Evolutionary conservation across 2,113 vertebrate genomes (phyloP), one percentile per base, ranked within the genome.

Genomic region (Glaucidium brasilianum): DNA sequence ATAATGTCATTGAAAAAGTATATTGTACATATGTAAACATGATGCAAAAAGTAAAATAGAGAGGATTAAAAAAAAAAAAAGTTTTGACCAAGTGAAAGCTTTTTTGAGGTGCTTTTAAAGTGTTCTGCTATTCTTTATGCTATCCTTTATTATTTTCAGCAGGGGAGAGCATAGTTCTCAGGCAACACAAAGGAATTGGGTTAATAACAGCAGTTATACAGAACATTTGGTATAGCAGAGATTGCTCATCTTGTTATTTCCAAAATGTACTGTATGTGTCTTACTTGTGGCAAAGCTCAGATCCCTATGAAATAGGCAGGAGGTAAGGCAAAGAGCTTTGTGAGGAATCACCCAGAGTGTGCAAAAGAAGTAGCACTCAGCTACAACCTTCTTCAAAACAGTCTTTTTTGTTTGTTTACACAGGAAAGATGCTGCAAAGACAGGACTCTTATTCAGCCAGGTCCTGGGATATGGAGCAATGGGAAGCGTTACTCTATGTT

Each of bases 121-220:
- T 34, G 8, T 29, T 77, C 66, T 72, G 47, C 37, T 90, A 29
- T 63, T 84, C 25, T 90, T 68, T 80, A 16, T 23, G 14, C 10
- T 53, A 30, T 73, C 9, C 8, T 89, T n/a, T 74, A n/a, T 88
- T 94, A 81, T 81, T 90, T 95, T 88, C 68, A 69, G 12, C 50
- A 56, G 26, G 19, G 25, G 81, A 85, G 71, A 93, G 13, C 52
- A 53, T 15, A 73, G 30, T 89, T 88, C 90, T 91, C 64, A 85
- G 63, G 67, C 49, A 43, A 80, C 69, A 75, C 78, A 92, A 96
- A 88, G 76, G 32, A 66, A 90, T 35, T 52, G 23, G 11, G 47
- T 93, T 96, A 95, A 95, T 81, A 68, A 62, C 63, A 52, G 45
- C 73, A 60, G 92, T 96, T 92, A 64, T 15, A 88, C 27, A 59